Evolutionary conservation across 2,888 invertebrate genomes (phyloP), one percentile per base, ranked within the genome.

Genomic region (Drosophila mettleri): DNA sequence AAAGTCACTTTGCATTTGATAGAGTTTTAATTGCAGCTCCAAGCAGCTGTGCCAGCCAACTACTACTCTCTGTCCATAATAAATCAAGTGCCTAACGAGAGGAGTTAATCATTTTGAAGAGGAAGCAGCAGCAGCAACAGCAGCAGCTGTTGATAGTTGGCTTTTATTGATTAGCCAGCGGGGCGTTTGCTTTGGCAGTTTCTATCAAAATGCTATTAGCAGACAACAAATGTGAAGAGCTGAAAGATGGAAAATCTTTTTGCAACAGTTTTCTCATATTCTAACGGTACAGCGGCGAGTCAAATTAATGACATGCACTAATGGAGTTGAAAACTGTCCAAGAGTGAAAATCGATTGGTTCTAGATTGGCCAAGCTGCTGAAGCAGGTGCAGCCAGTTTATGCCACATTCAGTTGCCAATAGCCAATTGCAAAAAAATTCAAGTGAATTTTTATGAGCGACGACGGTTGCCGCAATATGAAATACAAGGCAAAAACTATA

Each of bases 271-370:
- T 38, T 59, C 63, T 64, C 78, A 72, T 64, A 72, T 67, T 71
- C 82, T 82, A 85, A 76, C 88, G 69, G 76, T 61, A 69, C 69
- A 76, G 48, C 71, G 71, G 74, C 81, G 67, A 86, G 18, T 74
- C 69, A 82, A 82, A 86, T 79, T 85, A 87, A 83, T 83, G 86
- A 69, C 70, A 85, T 78, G 73, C 86, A 81, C 85, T 82, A 82
- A 82, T 82, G 87, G 87, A 78, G 75, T 66, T 58, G 29, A 58
- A 61, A 69, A 74, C 66, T 66, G 67, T 68, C 60, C 66, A 64
- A 61, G 69, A 24, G 31, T 49, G 49, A 51, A 61, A 69, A 61
- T 74, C 72, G 72, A 69, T 73, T 69, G 54, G 31, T n/a, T 14
- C 38, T 31, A 49, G 16, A 31, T 46, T 29, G 39, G 39, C 41